Evolutionary conservation across 1,140 invertebrate genomes (phyloP).

Genomic region (Micrasema minimum): DNA sequence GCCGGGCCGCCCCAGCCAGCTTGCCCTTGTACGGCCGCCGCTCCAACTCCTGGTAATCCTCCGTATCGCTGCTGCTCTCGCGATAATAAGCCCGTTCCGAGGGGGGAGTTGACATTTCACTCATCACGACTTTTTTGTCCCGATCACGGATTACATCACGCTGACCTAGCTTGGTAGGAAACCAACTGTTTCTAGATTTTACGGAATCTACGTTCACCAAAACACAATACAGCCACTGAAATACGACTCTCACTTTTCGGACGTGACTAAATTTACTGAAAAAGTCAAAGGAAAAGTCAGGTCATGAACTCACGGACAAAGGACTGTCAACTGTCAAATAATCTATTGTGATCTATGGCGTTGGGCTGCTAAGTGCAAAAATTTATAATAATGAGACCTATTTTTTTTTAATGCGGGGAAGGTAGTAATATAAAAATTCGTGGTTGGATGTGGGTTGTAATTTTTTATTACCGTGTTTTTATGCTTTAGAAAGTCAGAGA

Average conservation of each 20-base stretch:
- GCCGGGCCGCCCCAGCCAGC: constrained; percentile 15
- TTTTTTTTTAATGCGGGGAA: too few species aligned
- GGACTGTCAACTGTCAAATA: constrained; percentile 30
- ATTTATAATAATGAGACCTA: too few species aligned
- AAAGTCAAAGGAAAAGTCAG: too few species aligned
- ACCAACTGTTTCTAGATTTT: constrained; percentile 7
- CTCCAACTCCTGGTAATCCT: constrained; percentile 44
- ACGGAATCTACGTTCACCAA: not conserved
- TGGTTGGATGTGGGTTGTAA: too few species aligned
- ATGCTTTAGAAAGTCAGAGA: too few species aligned
- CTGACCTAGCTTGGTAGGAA: not conserved
- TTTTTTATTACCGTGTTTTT: too few species aligned
- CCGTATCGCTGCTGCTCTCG: constrained; percentile 52
- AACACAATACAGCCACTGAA: not conserved
- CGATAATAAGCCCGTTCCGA: constrained; percentile 43
- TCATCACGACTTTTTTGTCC: constrained; percentile 29
- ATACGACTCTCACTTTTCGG: constrained; percentile 16
- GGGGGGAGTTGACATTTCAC: constrained; percentile 43
- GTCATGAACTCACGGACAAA: constrained; percentile 34
- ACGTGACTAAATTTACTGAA: constrained; percentile 30
- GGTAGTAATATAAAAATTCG: too few species aligned
- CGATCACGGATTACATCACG: constrained; percentile 22
- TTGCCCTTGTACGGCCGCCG: constrained; percentile 40
- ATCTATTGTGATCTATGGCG: too few species aligned
- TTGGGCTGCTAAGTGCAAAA: too few species aligned